Evolutionary conservation across 2,797 vertebrate genomes (phyloP).

Genomic region (Echeneis naucrates): DNA sequence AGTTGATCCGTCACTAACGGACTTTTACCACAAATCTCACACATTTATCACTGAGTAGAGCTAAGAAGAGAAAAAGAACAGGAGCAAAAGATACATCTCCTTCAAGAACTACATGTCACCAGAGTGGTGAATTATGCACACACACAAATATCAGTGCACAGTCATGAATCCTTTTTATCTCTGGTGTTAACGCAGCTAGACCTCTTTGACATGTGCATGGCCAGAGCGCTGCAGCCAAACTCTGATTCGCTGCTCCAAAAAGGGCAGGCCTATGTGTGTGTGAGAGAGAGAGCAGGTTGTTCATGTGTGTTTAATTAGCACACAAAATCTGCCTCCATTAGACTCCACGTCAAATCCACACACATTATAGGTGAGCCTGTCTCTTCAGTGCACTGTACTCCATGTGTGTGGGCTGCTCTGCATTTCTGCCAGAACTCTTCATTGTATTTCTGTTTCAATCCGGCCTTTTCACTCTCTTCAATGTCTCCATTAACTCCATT

Average conservation of each 20-base stretch:
- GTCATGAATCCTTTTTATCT: conserved; percentile 51
- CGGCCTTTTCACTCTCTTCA: conserved; percentile 19
- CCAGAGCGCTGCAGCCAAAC: conserved; percentile 36
- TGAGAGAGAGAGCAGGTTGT: no score
- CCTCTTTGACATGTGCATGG: conserved; percentile 45
- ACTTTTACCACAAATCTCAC: not conserved
- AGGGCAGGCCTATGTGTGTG: conserved; percentile 42
- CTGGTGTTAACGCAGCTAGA: conserved; percentile 47
- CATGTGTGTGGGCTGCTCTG: conserved; percentile 8
- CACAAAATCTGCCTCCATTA: conserved; percentile 67
- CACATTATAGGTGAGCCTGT: conserved; percentile 26
- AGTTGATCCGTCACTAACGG: conserved; percentile 9
- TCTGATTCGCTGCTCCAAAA: conserved; percentile 39
- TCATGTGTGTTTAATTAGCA: conserved; percentile 63
- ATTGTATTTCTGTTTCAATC: conserved; percentile 29
- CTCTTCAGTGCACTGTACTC: conserved; percentile 4
- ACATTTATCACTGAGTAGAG: not conserved
- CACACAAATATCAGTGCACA: conserved; percentile 7
- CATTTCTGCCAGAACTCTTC: not conserved
- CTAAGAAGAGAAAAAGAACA: not conserved
- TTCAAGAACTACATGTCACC: not conserved
- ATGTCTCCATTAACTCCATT: conserved; percentile 8
- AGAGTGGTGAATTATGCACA: not conserved
- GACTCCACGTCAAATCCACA: conserved; percentile 55
- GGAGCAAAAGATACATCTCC: not conserved